Conservation (phyloP, 2,797 vertebrate species). For the Euthynnus affinis region DNA sequence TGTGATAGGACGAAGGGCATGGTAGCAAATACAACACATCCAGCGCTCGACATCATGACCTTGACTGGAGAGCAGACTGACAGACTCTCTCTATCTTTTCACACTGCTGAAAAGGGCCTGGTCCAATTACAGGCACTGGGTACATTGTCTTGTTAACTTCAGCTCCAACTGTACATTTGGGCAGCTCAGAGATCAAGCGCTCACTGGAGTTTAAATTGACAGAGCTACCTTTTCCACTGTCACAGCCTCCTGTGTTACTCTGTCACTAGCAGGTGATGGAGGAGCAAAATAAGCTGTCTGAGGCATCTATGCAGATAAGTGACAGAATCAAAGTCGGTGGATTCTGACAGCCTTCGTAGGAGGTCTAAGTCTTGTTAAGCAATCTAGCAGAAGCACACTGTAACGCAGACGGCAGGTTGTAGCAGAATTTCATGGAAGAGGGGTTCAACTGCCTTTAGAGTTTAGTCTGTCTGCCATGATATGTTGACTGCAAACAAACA, state of each 20-base stretch:
- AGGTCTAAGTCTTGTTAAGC: slow-evolving; percentile 72
- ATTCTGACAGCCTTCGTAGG: slow-evolving; percentile 73
- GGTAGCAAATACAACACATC: slow-evolving; percentile 57
- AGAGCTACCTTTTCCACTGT: slow-evolving; percentile 77
- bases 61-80: slow-evolving; percentile 69
- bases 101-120: slow-evolving; percentile 42
- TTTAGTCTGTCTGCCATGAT: slow-evolving; percentile 45
- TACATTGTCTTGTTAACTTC: slow-evolving; percentile 79
- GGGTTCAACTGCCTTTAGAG: slow-evolving; percentile 21
- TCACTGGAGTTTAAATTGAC: slow-evolving; percentile 71
- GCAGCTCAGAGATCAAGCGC: slow-evolving; percentile 74
- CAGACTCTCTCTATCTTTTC: slow-evolving; percentile 66
- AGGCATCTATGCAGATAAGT: slow-evolving; percentile 74
- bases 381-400: slow-evolving; percentile 44
- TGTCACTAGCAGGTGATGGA: slow-evolving; percentile 70
- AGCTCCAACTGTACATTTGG: slow-evolving; percentile 69
- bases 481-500: slow-evolving; percentile 16
- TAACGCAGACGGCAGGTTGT: slow-evolving; percentile 22
- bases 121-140: slow-evolving; percentile 75
- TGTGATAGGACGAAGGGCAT: slow-evolving; percentile 58
- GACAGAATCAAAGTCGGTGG: slow-evolving; percentile 69
- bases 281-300: slow-evolving; percentile 72
- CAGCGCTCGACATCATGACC: slow-evolving; percentile 57
- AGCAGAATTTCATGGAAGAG: slow-evolving; percentile 31
- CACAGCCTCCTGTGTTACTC: slow-evolving; percentile 72